Base-by-base conservation (phyloP, 2,113 vertebrate species). In the Scomber japonicus region DNA sequence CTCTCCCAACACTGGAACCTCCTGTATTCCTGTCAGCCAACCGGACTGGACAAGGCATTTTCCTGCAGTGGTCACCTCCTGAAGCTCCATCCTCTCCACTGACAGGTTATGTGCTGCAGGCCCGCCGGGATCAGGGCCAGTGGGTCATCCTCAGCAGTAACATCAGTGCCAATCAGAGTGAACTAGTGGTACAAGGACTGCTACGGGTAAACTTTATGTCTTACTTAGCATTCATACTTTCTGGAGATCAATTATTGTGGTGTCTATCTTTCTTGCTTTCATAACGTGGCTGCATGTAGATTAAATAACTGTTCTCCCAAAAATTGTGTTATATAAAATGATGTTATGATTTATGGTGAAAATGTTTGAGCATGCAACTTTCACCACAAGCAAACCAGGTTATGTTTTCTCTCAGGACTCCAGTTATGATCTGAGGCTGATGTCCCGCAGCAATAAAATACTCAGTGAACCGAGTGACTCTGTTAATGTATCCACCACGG, bases 401-500 rank as follows among this genome's bases (percentile, higher is more conserved):
- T 19, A 19, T 70, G 35, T 19, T 67, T 21, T 56, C 24, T 49
- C 27, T 4, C 84, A 99, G 98, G 96, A 98, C 76, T 94, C 95
- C 48, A 92, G 88, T 76, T 99, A 99, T 0, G 97, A 99, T 85
- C 94, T 99, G 74, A 95, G 98, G 51, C 94, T 99, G 17, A 93
- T 98, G 93, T 97, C 97, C 62, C 92, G 96, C 24, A 96, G 96
- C 17, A 95, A 95, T 46, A 95, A 93, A 90, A 88, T 95, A n/a
- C 93, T 97, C 91, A 98, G 97, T 19, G 94, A 95, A 5, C 97
- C 98, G 57, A 98, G 97, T 88, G 96, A 97, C 75, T 94, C 94
- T 0, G 95, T 98, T 84, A 97, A 94, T 19, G 81, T 98, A 71
- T 98, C 97, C 71, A 99, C 97, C 1, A 87, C 90, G 4, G 98